These are phyloP conservation scores for Augiades crinisus DNA, from an alignment of 2,888 invertebrate species.

Conservation along the genomic window DNA sequence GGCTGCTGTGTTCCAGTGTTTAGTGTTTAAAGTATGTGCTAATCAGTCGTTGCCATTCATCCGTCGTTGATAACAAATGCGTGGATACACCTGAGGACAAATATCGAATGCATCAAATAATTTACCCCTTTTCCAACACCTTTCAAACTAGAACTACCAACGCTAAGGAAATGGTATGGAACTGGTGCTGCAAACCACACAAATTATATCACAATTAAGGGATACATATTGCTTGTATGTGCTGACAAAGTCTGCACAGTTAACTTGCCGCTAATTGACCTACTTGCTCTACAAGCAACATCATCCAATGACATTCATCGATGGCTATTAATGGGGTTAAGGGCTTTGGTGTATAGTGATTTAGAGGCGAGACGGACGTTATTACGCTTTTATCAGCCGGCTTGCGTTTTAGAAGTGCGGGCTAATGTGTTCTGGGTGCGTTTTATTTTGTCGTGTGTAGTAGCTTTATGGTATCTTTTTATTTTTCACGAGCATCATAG, in stretches of 20 bases:
- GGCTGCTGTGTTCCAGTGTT: too few species aligned
- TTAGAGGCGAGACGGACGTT: conserved; percentile 31
- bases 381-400: conserved; percentile 32
- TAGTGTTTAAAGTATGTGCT: too few species aligned
- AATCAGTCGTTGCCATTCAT: too few species aligned
- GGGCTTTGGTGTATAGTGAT: conserved; percentile 34
- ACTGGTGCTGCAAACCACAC: too few species aligned
- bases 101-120: too few species aligned
- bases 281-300: background rate
- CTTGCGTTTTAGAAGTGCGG: conserved; percentile 31
- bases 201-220: too few species aligned
- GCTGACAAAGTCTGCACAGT: background rate
- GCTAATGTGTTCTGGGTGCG: conserved; percentile 29
- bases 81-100: too few species aligned
- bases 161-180: too few species aligned
- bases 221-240: background rate
- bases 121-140: too few species aligned
- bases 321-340: conserved; percentile 41
- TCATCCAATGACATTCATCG: conserved; percentile 38
- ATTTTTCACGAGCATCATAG: background rate
- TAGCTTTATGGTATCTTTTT: conserved; percentile 4
- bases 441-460: conserved; percentile 23
- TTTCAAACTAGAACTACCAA: too few species aligned
- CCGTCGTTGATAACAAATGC: too few species aligned
- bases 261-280: too few species aligned